Evolutionary conservation across 2,888 invertebrate genomes (phyloP), one percentile per base, ranked within the genome.

Genomic region (Dynastes maya): DNA sequence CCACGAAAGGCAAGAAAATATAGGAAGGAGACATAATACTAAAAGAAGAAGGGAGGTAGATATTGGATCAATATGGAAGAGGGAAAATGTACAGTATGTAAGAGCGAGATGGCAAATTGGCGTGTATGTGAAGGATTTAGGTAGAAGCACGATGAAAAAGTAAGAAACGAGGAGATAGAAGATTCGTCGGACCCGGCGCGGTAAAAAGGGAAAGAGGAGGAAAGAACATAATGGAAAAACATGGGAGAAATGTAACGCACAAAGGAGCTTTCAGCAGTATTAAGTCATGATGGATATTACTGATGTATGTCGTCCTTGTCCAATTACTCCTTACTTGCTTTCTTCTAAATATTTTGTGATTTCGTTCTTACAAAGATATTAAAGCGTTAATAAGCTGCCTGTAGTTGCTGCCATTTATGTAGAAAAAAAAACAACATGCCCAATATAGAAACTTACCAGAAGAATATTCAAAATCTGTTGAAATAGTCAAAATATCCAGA

Each of bases 41-140:
- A 72, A 27, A 72, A 72, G 72, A 72, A 72, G 72, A 72, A 72
- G 72, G 72, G 72, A 72, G 72, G 72, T 61, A 72, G 72, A 72
- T 58, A 72, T 72, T 58, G 72, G 72, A 72, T 72, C 72, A 72
- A 72, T 72, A 72, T 72, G 58, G 72, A 72, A 72, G 58, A 72
- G 72, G 51, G 72, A 72, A 71, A 72, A 72, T 58, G 72, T 72
- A 40, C 58, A 53, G 53, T 53, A 70, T 53, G 72, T 72, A 72
- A 72, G 72, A 72, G 72, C 16, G 72, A 72, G 72, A 72, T 27
- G 40, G 58, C 40, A 72, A 72, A 72, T 72, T 72, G 72, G 72
- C 58, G 72, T 72, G 55, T 72, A 72, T 72, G 72, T 72, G 72
- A 58, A 72, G 72, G 72, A 72, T 72, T 58, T 72, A 37, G 72